Percentiles rank a stretch among this genome's conserved stretches.
Conservation (phyloP, 2,113 vertebrate genomes). For the Gymnogyps californianus region DNA sequence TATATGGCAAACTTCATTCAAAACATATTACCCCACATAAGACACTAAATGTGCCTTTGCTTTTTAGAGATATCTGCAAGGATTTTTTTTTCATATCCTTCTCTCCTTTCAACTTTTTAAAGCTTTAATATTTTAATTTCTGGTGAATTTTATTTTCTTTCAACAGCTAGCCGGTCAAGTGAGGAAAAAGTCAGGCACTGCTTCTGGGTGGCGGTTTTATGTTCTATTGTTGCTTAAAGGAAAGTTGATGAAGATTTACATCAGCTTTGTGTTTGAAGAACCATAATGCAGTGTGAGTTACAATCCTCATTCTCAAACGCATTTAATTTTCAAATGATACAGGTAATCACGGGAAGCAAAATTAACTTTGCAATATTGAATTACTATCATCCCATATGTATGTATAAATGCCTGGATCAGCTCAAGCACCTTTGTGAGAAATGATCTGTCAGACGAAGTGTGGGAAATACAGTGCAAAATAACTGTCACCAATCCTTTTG, state of each 20-base stretch:
- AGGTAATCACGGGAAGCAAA: slow-evolving; percentile 24
- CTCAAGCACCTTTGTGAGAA: slow-evolving; percentile 31
- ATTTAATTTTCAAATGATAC: slow-evolving; percentile 38
- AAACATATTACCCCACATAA: neutral
- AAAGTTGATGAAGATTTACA: neutral
- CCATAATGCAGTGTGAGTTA: neutral
- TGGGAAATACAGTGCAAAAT: slow-evolving; percentile 27
- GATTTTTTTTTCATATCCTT: neutral
- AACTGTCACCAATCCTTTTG: slow-evolving; percentile 28
- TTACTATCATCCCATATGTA: slow-evolving; percentile 14
- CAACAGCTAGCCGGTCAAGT: neutral
- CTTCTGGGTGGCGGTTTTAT: neutral
- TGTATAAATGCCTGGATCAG: slow-evolving; percentile 9
- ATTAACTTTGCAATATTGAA: slow-evolving; percentile 28
- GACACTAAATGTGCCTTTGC: neutral
- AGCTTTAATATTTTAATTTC: neutral
- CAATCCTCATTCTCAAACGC: neutral
- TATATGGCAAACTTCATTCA: neutral
- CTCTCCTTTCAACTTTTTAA: neutral
- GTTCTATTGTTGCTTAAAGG: neutral
- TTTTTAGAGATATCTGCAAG: neutral
- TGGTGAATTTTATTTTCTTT: neutral
- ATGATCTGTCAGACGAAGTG: slow-evolving; percentile 34
- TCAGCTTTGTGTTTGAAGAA: neutral
- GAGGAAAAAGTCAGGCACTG: neutral